phyloP scores from a whole-genome alignment of 2,888 invertebrate species.

The Dichetophora obliterata region DNA sequence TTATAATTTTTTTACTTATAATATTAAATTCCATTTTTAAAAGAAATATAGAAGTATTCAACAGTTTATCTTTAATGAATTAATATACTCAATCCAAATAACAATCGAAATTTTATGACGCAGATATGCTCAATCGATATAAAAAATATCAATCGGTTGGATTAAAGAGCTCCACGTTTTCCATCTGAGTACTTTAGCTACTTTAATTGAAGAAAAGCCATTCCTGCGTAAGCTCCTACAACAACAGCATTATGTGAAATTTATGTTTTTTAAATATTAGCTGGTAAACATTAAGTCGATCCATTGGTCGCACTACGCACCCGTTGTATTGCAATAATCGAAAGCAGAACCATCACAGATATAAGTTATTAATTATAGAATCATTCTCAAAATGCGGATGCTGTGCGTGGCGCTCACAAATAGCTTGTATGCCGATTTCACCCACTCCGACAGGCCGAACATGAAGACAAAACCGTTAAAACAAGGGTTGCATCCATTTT shows the following conservation, averaged over 20 bases:
- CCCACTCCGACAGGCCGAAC: neutral
- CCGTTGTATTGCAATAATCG: too few relatives aligned
- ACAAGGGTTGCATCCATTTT: constrained; percentile 44
- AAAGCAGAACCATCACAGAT: constrained; percentile 6
- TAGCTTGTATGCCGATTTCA: neutral
- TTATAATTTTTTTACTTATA: neutral
- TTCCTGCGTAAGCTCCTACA: neutral
- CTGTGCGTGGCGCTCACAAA: neutral
- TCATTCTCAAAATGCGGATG: neutral
- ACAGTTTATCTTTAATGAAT: too few relatives aligned
- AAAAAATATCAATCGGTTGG: too few relatives aligned
- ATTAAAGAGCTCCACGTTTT: too few relatives aligned
- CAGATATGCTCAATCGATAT: too few relatives aligned
- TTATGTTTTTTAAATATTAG: constrained; percentile 32
- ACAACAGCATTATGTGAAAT: neutral
- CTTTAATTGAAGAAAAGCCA: neutral
- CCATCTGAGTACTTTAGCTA: neutral
- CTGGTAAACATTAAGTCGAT: constrained; percentile 5
- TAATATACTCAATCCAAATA: too few relatives aligned
- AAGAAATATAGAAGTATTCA: too few relatives aligned
- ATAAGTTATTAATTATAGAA: constrained; percentile 38
- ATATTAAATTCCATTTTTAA: neutral
- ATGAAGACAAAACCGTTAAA: constrained; percentile 46
- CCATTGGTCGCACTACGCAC: neutral
- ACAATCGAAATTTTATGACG: too few relatives aligned